Evolutionary conservation across 2,888 invertebrate genomes (phyloP).

Genomic region (Leptinotarsa juncta): DNA sequence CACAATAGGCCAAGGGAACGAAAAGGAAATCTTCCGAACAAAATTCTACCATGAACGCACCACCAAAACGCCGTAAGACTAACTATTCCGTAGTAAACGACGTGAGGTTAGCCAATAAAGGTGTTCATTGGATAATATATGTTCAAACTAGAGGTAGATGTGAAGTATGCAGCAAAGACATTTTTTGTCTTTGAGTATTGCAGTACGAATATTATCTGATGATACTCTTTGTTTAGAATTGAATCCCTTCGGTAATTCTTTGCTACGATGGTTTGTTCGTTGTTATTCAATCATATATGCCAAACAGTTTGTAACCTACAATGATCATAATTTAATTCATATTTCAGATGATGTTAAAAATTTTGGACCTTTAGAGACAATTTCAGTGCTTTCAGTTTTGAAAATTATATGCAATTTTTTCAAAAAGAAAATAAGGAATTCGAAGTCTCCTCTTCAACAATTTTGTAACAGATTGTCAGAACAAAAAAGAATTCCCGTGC

Average conservation of each 20-base stretch:
- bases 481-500: neutral
- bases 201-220: conserved; percentile 19
- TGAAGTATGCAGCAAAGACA: neutral
- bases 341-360: conserved; percentile 13
- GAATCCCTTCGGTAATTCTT: neutral
- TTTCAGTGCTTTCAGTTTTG: conserved; percentile 26
- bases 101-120: too few relatives aligned
- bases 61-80: too few relatives aligned
- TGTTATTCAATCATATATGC: conserved; percentile 21
- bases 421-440: conserved; percentile 20
- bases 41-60: too few relatives aligned
- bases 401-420: conserved; percentile 22
- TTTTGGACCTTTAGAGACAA: conserved; percentile 17
- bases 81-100: too few relatives aligned
- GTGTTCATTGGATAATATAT: too few relatives aligned
- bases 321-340: conserved; percentile 24
- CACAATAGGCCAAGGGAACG: too few relatives aligned
- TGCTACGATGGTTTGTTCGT: conserved; percentile 19
- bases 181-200: conserved; percentile 22
- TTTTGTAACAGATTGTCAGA: conserved; percentile 20
- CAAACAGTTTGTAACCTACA: conserved; percentile 18
- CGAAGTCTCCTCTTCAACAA: conserved; percentile 20
- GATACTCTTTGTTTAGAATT: neutral
- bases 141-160: too few relatives aligned
- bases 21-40: too few relatives aligned